phyloP scores from a whole-genome alignment of 2,888 invertebrate species.

The Lycaena phlaeas region DNA sequence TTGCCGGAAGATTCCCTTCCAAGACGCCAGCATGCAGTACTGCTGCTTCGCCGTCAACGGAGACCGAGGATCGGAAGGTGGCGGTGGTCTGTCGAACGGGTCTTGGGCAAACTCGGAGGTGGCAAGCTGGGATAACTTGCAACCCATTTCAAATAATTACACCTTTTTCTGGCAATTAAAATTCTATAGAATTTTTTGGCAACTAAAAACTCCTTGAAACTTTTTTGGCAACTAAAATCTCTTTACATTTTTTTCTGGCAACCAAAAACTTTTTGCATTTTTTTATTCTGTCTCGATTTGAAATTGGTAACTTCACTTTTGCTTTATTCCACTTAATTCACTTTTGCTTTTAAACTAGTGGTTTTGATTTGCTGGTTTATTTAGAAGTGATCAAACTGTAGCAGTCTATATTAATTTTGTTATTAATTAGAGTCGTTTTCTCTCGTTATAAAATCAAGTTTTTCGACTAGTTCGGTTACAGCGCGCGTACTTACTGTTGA shows the following conservation, averaged over 20 bases:
- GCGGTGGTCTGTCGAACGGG: conserved; percentile 75
- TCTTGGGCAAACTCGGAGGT: conserved; percentile 54
- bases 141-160: too few species aligned
- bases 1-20: conserved; percentile 91
- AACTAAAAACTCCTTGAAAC: too few species aligned
- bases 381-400: neutral
- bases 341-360: neutral
- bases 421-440: conserved; percentile 2
- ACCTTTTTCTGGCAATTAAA: too few species aligned
- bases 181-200: too few species aligned
- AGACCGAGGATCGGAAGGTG: conserved; percentile 81
- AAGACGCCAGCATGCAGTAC: conserved; percentile 90
- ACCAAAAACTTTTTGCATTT: too few species aligned
- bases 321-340: too few species aligned
- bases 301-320: too few species aligned
- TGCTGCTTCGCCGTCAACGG: conserved; percentile 89
- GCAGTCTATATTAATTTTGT: too few species aligned
- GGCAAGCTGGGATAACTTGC: conserved; percentile 82
- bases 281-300: too few species aligned
- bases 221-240: too few species aligned
- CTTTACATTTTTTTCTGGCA: too few species aligned
- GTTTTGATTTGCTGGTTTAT: too few species aligned
- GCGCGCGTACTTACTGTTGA: neutral
- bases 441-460: conserved; percentile 5
- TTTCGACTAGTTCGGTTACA: conserved; percentile 2